phyloP scores from a whole-genome alignment of 2,113 vertebrate species.

The Rallus limicola region DNA sequence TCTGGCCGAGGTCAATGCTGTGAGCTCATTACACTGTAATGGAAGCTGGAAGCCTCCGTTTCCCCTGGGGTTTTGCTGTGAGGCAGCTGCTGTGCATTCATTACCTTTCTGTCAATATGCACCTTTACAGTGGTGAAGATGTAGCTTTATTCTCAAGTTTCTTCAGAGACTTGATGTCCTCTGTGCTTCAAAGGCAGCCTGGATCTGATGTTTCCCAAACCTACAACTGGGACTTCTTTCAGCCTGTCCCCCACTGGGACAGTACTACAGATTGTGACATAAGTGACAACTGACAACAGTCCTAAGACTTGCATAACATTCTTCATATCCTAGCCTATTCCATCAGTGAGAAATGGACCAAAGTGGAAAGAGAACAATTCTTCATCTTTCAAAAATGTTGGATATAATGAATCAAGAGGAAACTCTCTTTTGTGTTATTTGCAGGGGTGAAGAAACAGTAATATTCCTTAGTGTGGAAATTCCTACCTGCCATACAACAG shows the following conservation, averaged over 20 bases:
- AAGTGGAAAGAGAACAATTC: neutral
- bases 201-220: neutral
- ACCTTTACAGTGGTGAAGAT: neutral
- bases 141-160: neutral
- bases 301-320: neutral
- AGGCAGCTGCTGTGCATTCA: neutral
- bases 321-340: neutral
- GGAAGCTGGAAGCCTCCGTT: neutral
- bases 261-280: neutral
- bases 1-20: neutral
- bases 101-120: neutral
- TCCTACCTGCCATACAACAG: neutral
- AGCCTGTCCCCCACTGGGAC: neutral
- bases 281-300: neutral
- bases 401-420: neutral
- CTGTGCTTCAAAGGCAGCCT: neutral
- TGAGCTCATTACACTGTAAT: neutral
- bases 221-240: neutral
- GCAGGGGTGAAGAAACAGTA: neutral
- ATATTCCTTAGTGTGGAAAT: neutral
- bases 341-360: neutral
- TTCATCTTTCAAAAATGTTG: neutral
- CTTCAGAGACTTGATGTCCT: neutral
- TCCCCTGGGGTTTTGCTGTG: neutral
- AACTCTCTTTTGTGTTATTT: neutral